A percentile compares a stretch with the other conserved stretches of the same genome.
Conservation (phyloP, 2,113 vertebrate species). For the Glaucomys volans region DNA sequence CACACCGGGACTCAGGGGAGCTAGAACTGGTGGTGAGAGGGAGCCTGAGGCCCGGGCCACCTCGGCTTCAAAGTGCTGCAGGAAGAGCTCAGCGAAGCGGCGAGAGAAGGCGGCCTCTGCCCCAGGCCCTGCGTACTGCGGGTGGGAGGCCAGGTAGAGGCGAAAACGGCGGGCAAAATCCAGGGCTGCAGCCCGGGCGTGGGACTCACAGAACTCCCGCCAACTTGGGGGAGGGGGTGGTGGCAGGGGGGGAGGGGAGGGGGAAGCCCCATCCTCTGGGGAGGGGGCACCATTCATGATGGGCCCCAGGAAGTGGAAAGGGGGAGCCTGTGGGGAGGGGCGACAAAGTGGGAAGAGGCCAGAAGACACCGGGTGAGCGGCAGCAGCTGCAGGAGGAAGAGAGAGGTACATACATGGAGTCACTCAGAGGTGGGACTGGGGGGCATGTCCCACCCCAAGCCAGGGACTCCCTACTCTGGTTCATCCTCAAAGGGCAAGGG, state of each 20-base stretch:
- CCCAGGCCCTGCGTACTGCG: conserved; percentile 88
- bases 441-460: background rate
- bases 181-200: conserved; percentile 92
- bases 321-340: conserved; percentile 71
- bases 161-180: conserved; percentile 94
- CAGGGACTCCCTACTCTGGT: background rate
- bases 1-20: conserved; percentile 82
- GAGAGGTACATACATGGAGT: conserved; percentile 53
- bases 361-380: conserved; percentile 74
- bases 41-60: conserved; percentile 84
- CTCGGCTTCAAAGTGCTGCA: conserved; percentile 93
- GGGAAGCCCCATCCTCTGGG: conserved; percentile 83
- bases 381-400: conserved; percentile 81
- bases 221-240: conserved; percentile 91
- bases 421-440: conserved; percentile 18
- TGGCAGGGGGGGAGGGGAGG: conserved; percentile 80
- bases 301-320: conserved; percentile 77
- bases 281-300: conserved; percentile 86
- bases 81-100: conserved; percentile 93
- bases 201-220: conserved; percentile 96
- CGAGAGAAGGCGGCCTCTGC: conserved; percentile 91
- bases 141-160: conserved; percentile 93
- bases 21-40: conserved; percentile 80
- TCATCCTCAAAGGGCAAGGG: background rate
- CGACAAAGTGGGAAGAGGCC: conserved; percentile 72